These are phyloP conservation scores for Pavo muticus DNA, from an alignment of 2,113 vertebrate genomes.

Conservation along the genomic window DNA sequence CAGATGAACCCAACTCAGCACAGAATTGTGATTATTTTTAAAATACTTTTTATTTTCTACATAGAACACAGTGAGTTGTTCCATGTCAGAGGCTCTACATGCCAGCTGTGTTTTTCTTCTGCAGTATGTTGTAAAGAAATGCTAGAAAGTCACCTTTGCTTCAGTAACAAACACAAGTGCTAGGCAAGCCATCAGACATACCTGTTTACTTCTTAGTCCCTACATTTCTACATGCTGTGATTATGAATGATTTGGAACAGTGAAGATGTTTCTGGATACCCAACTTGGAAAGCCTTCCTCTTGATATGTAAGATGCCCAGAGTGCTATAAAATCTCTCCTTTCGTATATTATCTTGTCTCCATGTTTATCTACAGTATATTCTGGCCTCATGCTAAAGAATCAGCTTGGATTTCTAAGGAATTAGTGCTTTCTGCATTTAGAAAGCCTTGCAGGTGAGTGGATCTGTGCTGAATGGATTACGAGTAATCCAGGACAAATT, in stretches of 20 bases:
- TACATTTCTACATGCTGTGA: background rate
- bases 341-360: fast-evolving
- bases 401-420: background rate
- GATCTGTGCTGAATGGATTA: background rate
- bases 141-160: background rate
- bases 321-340: background rate
- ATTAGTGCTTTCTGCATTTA: background rate
- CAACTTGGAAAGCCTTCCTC: background rate
- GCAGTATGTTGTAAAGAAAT: background rate
- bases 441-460: fast-evolving
- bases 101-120: background rate
- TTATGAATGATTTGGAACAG: background rate
- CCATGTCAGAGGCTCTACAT: background rate
- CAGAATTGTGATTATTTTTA: background rate
- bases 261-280: background rate
- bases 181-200: background rate
- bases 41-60: background rate
- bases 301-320: background rate
- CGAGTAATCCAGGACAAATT: fast-evolving
- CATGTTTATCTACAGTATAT: background rate
- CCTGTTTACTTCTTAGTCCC: background rate
- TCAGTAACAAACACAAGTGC: background rate
- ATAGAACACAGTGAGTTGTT: background rate
- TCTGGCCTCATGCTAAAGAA: background rate
- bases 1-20: background rate